Evolutionary conservation across 1,140 invertebrate species (phyloP).

Genomic region (Cotesia chilonis): DNA sequence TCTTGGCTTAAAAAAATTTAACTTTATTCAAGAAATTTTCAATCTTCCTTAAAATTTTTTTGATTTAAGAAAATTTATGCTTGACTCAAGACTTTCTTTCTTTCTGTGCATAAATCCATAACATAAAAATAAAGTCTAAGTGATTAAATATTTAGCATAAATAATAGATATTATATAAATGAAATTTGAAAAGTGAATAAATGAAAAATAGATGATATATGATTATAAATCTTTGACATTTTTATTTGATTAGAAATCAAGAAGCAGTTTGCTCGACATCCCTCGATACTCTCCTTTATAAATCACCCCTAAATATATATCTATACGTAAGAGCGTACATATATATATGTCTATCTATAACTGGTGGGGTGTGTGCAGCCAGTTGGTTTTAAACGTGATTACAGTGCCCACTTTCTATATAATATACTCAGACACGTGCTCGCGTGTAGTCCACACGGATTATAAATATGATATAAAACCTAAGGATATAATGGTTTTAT

Average conservation of each 20-base stretch:
- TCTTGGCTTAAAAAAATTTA: too few relatives aligned
- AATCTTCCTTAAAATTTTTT: too few relatives aligned
- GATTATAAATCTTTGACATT: constrained; percentile 24
- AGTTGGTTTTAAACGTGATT: constrained; percentile 61
- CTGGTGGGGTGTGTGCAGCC: constrained; percentile 33
- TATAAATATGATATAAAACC: constrained; percentile 63
- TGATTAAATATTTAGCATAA: too few relatives aligned
- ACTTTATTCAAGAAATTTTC: too few relatives aligned
- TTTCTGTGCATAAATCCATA: too few relatives aligned
- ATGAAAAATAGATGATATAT: constrained; percentile 1
- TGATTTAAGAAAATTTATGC: too few relatives aligned
- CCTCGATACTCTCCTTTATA: constrained; percentile 1
- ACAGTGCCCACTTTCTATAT: constrained; percentile 45
- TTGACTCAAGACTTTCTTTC: too few relatives aligned
- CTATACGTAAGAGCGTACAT: not conserved
- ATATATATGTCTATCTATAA: too few relatives aligned
- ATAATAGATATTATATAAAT: not conserved
- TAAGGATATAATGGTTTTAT: constrained; percentile 22
- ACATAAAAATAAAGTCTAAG: too few relatives aligned
- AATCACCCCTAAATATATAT: constrained; percentile 8
- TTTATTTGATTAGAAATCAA: constrained; percentile 32
- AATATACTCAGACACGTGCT: constrained; percentile 59
- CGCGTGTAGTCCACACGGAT: constrained; percentile 60
- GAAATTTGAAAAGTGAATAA: not conserved
- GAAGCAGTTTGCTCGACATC: constrained; percentile 15